phyloP scores from a whole-genome alignment of 2,797 vertebrate species.

The Eulemur coronatus region DNA sequence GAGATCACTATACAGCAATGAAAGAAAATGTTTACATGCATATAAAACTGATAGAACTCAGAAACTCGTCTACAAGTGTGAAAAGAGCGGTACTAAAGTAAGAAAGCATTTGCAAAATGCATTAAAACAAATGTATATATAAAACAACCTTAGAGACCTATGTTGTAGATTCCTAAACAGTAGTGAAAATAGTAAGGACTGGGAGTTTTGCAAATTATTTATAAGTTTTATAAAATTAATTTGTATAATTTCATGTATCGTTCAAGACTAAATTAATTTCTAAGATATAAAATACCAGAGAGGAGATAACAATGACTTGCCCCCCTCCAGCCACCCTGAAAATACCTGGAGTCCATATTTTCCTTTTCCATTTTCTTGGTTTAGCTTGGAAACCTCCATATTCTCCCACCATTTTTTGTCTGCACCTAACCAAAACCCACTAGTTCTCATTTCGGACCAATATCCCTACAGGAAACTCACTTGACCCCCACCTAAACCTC shows the following conservation, averaged over 20 bases:
- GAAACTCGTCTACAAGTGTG: neutral
- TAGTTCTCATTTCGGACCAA: neutral
- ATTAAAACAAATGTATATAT: neutral
- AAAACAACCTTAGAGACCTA: neutral
- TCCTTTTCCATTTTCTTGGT: neutral
- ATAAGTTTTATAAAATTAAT: neutral
- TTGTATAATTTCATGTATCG: neutral
- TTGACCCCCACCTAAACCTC: neutral
- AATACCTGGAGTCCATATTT: neutral
- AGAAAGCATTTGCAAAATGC: neutral
- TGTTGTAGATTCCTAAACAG: neutral
- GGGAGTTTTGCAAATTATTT: neutral
- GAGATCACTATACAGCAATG: neutral
- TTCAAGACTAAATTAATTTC: conserved; percentile 13
- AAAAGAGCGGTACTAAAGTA: neutral
- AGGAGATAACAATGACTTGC: neutral
- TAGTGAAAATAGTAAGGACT: neutral
- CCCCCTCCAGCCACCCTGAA: neutral
- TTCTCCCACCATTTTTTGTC: neutral
- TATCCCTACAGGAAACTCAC: neutral
- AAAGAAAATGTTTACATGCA: neutral
- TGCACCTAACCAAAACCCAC: neutral
- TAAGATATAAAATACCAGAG: neutral
- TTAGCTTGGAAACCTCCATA: neutral
- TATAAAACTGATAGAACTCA: neutral